These are phyloP conservation scores for Saturnia pavonia DNA, from an alignment of 2,888 invertebrate species.

Conservation along the genomic window DNA sequence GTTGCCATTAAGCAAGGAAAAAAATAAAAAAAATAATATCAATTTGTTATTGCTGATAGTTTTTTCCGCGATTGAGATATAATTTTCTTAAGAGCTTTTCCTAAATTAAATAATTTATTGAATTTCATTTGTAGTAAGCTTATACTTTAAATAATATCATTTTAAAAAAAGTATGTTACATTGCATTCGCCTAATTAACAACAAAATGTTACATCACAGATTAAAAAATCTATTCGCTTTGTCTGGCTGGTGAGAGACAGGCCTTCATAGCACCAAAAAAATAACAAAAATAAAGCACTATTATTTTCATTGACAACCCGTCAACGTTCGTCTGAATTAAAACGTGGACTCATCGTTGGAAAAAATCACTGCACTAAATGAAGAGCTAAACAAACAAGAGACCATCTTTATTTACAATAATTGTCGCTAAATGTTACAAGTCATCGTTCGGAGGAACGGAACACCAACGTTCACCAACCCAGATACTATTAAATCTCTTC, in stretches of 20 bases:
- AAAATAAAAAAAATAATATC: no score
- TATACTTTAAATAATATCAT: neutral
- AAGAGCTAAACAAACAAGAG: slow-evolving; percentile 77
- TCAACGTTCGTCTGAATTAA: slow-evolving; percentile 29
- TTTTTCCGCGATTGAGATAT: no score
- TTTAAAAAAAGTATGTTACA: neutral
- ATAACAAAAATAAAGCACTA: slow-evolving; percentile 10
- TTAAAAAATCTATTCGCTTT: slow-evolving; percentile 1
- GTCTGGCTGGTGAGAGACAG: neutral
- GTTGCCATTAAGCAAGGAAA: no score
- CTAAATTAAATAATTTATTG: no score
- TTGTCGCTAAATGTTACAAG: slow-evolving; percentile 64
- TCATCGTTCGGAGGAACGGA: slow-evolving; percentile 75
- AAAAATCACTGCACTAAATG: slow-evolving; percentile 72
- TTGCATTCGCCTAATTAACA: neutral
- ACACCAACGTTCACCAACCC: slow-evolving; percentile 66
- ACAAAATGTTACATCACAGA: neutral
- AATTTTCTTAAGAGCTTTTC: no score
- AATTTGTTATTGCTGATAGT: no score
- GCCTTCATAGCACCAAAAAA: slow-evolving; percentile 14
- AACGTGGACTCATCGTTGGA: slow-evolving; percentile 46
- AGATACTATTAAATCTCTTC: slow-evolving; percentile 34
- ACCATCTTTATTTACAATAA: slow-evolving; percentile 75
- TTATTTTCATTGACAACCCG: slow-evolving; percentile 21
- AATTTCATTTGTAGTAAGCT: neutral